Evolutionary conservation across 2,888 invertebrate genomes (phyloP), one percentile per base, ranked within the genome.

Genomic region (Lottia scabra): DNA sequence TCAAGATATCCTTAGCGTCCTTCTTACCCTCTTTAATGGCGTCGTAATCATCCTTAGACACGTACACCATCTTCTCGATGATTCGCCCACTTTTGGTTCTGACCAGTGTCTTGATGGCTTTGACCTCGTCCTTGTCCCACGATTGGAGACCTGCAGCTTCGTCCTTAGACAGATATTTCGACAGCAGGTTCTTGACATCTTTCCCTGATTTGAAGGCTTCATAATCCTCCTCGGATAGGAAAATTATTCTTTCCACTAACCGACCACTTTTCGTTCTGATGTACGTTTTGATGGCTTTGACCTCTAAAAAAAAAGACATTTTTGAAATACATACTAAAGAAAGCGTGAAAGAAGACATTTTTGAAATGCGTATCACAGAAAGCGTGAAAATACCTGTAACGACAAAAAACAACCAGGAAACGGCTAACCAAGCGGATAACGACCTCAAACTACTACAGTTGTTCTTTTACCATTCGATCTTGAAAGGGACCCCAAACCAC

Each of bases 121-220:
- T 86, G 66, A 87, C 87, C 76, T 88, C 89, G 10, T 88, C 88
- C 72, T 87, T 87, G 70, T 89, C 89, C 86, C 87, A 89, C 0
- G 85, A 85, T 68, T 87, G 85, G 56, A 89, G 78, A 16, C 84
- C 81, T 15, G 77, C 81, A 0, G 85, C 87, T 66, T 87, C 87
- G 0, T 87, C 86, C 67, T 85, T 85, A 3, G 84, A 80, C n/a
- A 89, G 79, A 78, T 89, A 88, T 77, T 88, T 86, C 67, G 79
- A 80, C 1, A 84, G 73, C 65, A 84, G 80, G 66, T 83, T 83
- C 43, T 73, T 73, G 3, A 81, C 82, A 68, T 84, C 84, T 67
- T 84, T 86, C 5, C 88, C 88, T 38, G 79, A 68, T 72, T 87
- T 87, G 73, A 89, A 87, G 0, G 81, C 81, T 38, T 87, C 87